A percentile compares a stretch with the other conserved stretches of the same genome.
Conservation (phyloP, 2,888 invertebrate genomes). For the Machimus atricapillus region DNA sequence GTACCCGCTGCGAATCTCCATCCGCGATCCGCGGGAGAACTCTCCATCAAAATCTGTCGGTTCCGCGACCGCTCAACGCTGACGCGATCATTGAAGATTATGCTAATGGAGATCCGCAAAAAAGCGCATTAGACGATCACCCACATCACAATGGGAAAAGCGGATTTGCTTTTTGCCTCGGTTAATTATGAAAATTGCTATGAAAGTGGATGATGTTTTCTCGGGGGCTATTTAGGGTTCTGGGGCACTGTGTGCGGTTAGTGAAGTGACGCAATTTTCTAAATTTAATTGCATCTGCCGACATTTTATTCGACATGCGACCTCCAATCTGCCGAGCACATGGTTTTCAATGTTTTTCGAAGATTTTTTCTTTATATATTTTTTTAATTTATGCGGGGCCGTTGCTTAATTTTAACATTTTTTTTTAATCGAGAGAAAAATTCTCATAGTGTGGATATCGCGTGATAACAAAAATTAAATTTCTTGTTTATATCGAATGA, state of each 20-base stretch:
- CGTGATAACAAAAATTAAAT: background rate
- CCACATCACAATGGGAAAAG: background rate
- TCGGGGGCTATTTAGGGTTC: background rate
- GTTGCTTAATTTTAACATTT: background rate
- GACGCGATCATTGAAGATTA: background rate
- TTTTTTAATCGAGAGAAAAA: background rate
- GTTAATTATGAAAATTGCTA: background rate
- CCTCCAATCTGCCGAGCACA: background rate
- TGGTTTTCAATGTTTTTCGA: background rate
- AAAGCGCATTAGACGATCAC: background rate
- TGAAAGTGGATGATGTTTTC: background rate
- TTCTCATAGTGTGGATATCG: background rate
- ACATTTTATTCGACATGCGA: background rate
- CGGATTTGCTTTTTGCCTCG: background rate
- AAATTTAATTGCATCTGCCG: constrained; percentile 5
- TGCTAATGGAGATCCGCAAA: background rate
- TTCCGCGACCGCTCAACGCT: background rate
- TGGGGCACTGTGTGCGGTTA: background rate
- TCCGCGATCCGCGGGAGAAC: background rate
- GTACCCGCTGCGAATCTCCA: background rate
- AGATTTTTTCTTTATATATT: background rate
- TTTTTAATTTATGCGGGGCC: background rate
- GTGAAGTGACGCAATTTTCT: constrained; percentile 27
- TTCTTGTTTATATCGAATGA: background rate
- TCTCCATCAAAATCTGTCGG: background rate